Evolutionary conservation across 1,140 invertebrate species (phyloP).

Genomic region (Laupala kohalensis): DNA sequence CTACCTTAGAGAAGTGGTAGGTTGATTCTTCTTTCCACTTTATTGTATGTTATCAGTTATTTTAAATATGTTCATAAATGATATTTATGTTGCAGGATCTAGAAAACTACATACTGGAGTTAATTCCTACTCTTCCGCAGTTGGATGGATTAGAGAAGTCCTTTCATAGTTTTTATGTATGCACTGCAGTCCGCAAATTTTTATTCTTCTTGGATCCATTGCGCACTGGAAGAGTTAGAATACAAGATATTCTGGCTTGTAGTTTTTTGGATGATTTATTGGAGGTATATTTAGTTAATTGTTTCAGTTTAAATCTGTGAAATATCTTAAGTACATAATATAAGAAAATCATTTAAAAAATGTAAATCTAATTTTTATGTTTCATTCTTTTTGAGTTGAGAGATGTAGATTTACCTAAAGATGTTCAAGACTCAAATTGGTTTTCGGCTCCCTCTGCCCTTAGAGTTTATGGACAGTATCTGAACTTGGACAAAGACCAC

Average conservation of each 20-base stretch:
- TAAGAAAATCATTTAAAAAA: neutral
- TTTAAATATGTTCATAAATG: neutral
- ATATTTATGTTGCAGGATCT: slow-evolving; percentile 51
- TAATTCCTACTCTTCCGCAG: slow-evolving; percentile 81
- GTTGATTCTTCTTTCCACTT: slow-evolving; percentile 18
- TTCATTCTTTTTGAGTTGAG: slow-evolving; percentile 40
- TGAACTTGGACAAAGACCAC: slow-evolving; percentile 86
- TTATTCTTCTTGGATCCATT: slow-evolving; percentile 89
- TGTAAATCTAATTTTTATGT: neutral
- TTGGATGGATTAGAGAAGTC: slow-evolving; percentile 81
- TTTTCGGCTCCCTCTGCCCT: slow-evolving; percentile 85
- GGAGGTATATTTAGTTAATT: slow-evolving; percentile 49
- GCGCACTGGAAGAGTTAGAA: slow-evolving; percentile 76
- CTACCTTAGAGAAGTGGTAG: slow-evolving; percentile 73
- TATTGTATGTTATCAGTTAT: neutral
- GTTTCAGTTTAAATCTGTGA: too few relatives aligned
- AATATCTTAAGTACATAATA: too few relatives aligned
- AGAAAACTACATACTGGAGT: slow-evolving; percentile 86
- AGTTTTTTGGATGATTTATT: slow-evolving; percentile 86
- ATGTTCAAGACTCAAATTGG: slow-evolving; percentile 82
- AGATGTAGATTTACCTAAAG: slow-evolving; percentile 74
- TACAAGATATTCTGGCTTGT: slow-evolving; percentile 80
- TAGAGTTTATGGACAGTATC: slow-evolving; percentile 82
- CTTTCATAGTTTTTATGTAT: slow-evolving; percentile 93
- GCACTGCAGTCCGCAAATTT: slow-evolving; percentile 88